Evolutionary conservation across 2,797 vertebrate genomes (phyloP).

Genomic region (Poeciliopsis presidionis): DNA sequence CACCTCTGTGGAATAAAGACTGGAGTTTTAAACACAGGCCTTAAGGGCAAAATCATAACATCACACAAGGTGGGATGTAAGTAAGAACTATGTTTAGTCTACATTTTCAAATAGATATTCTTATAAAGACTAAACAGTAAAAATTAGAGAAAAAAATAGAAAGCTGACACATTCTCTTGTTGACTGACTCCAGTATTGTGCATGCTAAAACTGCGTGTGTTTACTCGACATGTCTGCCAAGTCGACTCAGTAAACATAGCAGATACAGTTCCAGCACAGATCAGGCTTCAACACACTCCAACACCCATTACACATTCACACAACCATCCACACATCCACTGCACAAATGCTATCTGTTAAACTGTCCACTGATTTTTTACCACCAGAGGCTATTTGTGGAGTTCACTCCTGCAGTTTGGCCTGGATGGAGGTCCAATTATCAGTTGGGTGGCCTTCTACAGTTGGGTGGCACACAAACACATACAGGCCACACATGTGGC

Average conservation of each 20-base stretch:
- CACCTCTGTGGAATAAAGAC: constrained; percentile 3
- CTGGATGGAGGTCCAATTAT: constrained; percentile 53
- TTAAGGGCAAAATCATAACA: background rate
- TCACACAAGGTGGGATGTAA: background rate
- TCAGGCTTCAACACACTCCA: constrained; percentile 15
- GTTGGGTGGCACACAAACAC: constrained; percentile 16
- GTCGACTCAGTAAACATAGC: constrained; percentile 63
- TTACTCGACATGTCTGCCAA: constrained; percentile 62
- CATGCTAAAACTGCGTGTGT: constrained; percentile 24
- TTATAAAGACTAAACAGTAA: background rate
- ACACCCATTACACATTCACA: constrained; percentile 25
- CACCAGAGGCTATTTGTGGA: constrained; percentile 66
- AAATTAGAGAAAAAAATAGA: background rate
- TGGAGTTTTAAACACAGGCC: background rate
- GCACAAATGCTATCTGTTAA: constrained; percentile 49
- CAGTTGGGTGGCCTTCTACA: constrained; percentile 50
- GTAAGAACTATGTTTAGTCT: constrained; percentile 1
- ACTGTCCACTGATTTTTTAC: constrained; percentile 44
- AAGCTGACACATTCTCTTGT: constrained; percentile 11
- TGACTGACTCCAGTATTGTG: constrained; percentile 3
- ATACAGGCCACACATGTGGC: constrained; percentile 1
- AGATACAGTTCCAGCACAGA: constrained; percentile 64
- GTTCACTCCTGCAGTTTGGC: constrained; percentile 40
- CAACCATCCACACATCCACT: constrained; percentile 33
- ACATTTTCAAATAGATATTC: background rate